phyloP scores from a whole-genome alignment of 1,140 invertebrate genomes.

The Epicauta chinensis region DNA sequence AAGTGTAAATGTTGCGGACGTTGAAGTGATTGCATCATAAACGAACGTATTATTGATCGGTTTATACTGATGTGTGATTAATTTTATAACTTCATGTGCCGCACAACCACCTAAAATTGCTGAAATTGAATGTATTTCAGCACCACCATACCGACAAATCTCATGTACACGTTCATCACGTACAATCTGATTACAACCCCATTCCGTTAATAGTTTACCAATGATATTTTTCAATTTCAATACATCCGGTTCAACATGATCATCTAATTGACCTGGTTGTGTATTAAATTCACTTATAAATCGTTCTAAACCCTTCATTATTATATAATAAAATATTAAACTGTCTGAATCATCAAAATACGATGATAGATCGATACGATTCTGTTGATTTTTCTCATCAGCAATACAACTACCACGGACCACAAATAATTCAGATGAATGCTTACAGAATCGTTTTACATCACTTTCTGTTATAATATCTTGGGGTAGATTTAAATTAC shows the following conservation, averaged over 20 bases:
- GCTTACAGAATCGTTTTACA: conserved; percentile 78
- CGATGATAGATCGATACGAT: conserved; percentile 31
- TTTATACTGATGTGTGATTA: conserved; percentile 95
- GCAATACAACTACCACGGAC: conserved; percentile 73
- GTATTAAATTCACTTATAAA: conserved; percentile 84
- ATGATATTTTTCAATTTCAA: conserved; percentile 39
- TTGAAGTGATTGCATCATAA: conserved; percentile 89
- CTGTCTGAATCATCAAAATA: conserved; percentile 71
- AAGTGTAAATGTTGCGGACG: conserved; percentile 62
- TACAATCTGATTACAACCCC: conserved; percentile 64
- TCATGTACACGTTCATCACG: conserved; percentile 95
- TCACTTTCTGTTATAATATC: conserved; percentile 70
- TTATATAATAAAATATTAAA: conserved; percentile 84
- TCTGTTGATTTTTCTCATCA: conserved; percentile 58
- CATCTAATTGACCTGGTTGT: conserved; percentile 83
- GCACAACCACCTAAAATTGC: conserved; percentile 88
- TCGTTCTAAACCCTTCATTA: conserved; percentile 83
- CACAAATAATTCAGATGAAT: conserved; percentile 72
- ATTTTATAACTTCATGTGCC: conserved; percentile 95
- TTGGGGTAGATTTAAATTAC: conserved; percentile 65
- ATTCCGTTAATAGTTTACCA: conserved; percentile 70
- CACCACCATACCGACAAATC: conserved; percentile 88
- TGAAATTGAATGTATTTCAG: conserved; percentile 92
- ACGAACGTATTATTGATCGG: conserved; percentile 94
- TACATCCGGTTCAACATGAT: conserved; percentile 56